phyloP scores from a whole-genome alignment of 1,140 invertebrate genomes.

The Schlechtendalia chinensis region DNA sequence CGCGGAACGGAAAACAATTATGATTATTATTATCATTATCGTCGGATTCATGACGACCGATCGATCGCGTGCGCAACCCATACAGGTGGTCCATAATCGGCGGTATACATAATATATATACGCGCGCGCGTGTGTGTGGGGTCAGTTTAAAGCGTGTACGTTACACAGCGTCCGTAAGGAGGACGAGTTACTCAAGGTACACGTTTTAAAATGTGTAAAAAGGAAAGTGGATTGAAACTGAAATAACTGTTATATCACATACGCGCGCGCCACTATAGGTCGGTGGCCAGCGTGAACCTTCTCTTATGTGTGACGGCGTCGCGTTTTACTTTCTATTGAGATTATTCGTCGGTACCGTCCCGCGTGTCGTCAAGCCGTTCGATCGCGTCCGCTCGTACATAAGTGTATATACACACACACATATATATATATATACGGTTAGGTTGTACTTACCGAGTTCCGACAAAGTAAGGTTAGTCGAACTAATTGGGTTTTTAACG shows the following conservation, averaged over 20 bases:
- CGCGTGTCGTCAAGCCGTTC: neutral
- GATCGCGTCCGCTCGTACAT: neutral
- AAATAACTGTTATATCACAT: slow-evolving; percentile 49
- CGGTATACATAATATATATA: neutral
- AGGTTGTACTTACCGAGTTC: no score
- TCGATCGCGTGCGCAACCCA: no score
- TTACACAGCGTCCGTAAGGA: slow-evolving; percentile 19
- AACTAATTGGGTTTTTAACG: no score
- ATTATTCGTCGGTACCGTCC: slow-evolving; percentile 26
- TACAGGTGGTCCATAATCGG: no score
- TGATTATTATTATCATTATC: neutral
- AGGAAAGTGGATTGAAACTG: slow-evolving; percentile 49
- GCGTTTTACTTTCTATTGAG: slow-evolving; percentile 49
- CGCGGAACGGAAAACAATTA: neutral
- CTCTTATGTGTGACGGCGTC: slow-evolving; percentile 26
- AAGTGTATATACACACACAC: no score
- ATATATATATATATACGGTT: no score
- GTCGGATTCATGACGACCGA: neutral
- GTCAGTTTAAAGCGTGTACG: neutral
- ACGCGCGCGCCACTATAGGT: slow-evolving; percentile 34
- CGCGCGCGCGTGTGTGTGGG: no score
- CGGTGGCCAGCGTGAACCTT: slow-evolving; percentile 49
- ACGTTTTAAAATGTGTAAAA: slow-evolving; percentile 45
- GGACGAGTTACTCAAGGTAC: slow-evolving; percentile 45
- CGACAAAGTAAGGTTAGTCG: no score